These are phyloP conservation scores for Dolichomitus sp. DNA, from an alignment of 2,888 invertebrate species.

Conservation along the genomic window DNA sequence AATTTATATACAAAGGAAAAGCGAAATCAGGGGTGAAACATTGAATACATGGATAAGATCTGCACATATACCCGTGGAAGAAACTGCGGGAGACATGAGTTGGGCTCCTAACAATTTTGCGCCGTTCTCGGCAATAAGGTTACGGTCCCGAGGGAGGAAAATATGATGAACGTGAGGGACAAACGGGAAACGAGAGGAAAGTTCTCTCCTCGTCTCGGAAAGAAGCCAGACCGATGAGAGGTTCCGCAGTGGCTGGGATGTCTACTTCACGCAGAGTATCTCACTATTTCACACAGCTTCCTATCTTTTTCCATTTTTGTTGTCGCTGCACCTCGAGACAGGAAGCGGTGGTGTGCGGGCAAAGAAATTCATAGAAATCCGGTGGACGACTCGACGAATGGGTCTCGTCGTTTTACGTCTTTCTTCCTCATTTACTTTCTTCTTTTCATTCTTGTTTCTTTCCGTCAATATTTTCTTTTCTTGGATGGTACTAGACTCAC, in stretches of 20 bases:
- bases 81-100: background rate
- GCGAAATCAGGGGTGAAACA: conserved; percentile 20
- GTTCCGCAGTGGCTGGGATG: conserved; percentile 18
- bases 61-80: background rate
- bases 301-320: conserved; percentile 13
- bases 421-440: conserved; percentile 16
- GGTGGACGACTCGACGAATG: conserved; percentile 46
- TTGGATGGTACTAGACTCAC: conserved; percentile 11
- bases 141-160: conserved; percentile 38
- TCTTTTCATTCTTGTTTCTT: conserved; percentile 20
- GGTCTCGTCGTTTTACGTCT: conserved; percentile 36
- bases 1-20: background rate
- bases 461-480: background rate
- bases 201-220: conserved; percentile 36
- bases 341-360: conserved; percentile 18
- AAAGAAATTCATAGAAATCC: conserved; percentile 47
- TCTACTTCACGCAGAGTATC: conserved; percentile 32
- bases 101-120: conserved; percentile 36
- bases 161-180: conserved; percentile 45
- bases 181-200: conserved; percentile 19
- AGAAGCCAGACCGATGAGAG: conserved; percentile 31
- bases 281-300: background rate
- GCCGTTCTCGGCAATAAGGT: conserved; percentile 44
- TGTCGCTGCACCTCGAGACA: conserved; percentile 22
- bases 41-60: conserved; percentile 9